Percentiles rank a stretch among this genome's conserved stretches.
phyloP scores from a whole-genome alignment of 1,140 invertebrate species.

The Diachasma alloeum region DNA sequence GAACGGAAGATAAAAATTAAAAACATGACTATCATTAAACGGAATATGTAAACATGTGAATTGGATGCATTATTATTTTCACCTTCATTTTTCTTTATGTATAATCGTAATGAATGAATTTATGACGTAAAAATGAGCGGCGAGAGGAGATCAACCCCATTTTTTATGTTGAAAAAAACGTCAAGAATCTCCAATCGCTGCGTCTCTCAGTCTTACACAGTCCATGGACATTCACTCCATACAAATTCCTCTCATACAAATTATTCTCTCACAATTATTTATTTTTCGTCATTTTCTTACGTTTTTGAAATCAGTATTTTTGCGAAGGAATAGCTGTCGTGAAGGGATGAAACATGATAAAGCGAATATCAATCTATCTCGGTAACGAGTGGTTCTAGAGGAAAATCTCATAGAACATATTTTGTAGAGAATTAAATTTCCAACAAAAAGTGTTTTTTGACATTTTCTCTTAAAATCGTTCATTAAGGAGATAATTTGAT shows the following conservation, averaged over 20 bases:
- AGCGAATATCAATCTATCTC: neutral
- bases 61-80: slow-evolving; percentile 45
- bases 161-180: neutral
- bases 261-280: neutral
- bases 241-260: slow-evolving; percentile 28
- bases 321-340: neutral
- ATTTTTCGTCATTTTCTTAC: neutral
- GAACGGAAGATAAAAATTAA: slow-evolving; percentile 49
- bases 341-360: neutral
- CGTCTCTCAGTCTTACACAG: slow-evolving; percentile 57
- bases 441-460: too few relatives aligned
- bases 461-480: too few relatives aligned
- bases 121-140: slow-evolving; percentile 52
- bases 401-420: neutral
- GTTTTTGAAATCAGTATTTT: neutral
- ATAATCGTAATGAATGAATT: slow-evolving; percentile 50
- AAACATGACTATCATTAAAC: slow-evolving; percentile 57
- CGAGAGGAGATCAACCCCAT: slow-evolving; percentile 43
- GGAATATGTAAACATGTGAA: slow-evolving; percentile 47
- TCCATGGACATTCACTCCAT: slow-evolving; percentile 46
- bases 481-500: too few relatives aligned
- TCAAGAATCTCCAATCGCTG: slow-evolving; percentile 42
- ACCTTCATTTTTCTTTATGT: slow-evolving; percentile 25
- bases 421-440: neutral
- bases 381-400: neutral